Base-by-base conservation (phyloP, 2,113 vertebrate genomes). In the Ceyx margarethae region DNA sequence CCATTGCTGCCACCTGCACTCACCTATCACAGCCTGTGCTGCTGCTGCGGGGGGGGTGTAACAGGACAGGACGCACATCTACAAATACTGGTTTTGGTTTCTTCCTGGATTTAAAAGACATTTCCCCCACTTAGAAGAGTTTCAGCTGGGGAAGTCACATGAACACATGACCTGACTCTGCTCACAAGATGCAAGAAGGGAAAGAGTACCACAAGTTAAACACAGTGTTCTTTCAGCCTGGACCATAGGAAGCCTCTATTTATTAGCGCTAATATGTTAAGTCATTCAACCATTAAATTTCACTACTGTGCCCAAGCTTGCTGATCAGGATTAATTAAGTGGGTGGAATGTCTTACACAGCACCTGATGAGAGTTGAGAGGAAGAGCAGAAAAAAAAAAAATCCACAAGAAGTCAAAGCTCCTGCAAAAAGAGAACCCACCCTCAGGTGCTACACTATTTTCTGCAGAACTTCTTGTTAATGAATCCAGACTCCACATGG, bases 291-390 rank as follows among this genome's bases (percentile, higher is more conserved):
- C 79, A 42, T 60, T 68, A 54, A 9, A 79, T 89, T 68, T 80
- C 67, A 89, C 53, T 66, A 82, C 84, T 73, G 35, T 3, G 13
- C 66, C 78, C 43, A 68, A 84, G 77, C 75, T 85, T 81, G 84
- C 69, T 91, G 73, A 93, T 79, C 21, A 64, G 78, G 83, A 90
- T 91, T 89, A 82, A 94, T 92, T 81, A 79, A 60, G 66, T 8
- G 12, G 45, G 50, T 66, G 20, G 56, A 58, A 92, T 80, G 88
- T 85, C 58, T 80, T 73, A 45, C 66, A 91, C 15, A 28, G 91
- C 62, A 64, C 72, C 79, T 80, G 85, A 85, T 77, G 79, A 61
- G 64, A 61, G 19, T 37, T 68, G 25, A 77, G 45, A 75, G 23
- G 35, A 68, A 76, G 50, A 21, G 60, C 2, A 3, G 54, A 71